Evolutionary conservation across 2,113 vertebrate genomes (phyloP).

Genomic region (Pelvicachromis taeniatus): DNA sequence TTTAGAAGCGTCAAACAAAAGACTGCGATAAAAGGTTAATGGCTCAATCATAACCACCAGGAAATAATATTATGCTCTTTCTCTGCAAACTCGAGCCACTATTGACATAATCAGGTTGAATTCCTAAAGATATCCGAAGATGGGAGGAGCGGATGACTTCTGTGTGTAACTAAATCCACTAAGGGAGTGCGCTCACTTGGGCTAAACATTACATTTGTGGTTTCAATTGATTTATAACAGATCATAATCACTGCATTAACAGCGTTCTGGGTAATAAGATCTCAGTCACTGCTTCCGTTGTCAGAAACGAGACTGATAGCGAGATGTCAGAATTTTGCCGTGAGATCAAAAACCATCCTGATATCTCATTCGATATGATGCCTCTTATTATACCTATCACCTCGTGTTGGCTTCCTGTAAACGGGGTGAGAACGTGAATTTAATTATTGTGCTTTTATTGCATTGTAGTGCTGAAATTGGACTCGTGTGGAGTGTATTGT

Average conservation of each 20-base stretch:
- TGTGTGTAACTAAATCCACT: conserved; percentile 65
- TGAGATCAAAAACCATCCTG: conserved; percentile 37
- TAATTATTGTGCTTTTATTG: conserved; percentile 82
- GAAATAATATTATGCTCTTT: conserved; percentile 67
- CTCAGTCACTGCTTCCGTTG: conserved; percentile 60
- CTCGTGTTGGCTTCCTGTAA: conserved; percentile 74
- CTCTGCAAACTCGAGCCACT: conserved; percentile 38
- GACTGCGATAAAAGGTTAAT: conserved; percentile 77
- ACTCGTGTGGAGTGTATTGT: conserved; percentile 83
- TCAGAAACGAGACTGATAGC: conserved; percentile 44
- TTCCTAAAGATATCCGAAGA: conserved; percentile 59
- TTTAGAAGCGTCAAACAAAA: conserved; percentile 77
- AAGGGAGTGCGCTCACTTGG: conserved; percentile 51
- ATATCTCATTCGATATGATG: conserved; percentile 57
- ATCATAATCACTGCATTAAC: conserved; percentile 73
- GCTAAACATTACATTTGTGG: conserved; percentile 68
- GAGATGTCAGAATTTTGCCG: conserved; percentile 61
- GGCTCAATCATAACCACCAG: conserved; percentile 71
- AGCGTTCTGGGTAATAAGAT: conserved; percentile 69
- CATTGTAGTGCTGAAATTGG: conserved; percentile 87
- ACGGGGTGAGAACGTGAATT: conserved; percentile 84
- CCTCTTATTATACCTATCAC: conserved; percentile 58
- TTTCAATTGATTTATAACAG: conserved; percentile 73
- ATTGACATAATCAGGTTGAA: conserved; percentile 64
- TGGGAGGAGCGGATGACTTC: conserved; percentile 37